Percentiles rank a stretch among this genome's conserved stretches.
Conservation (phyloP, 2,888 invertebrate genomes). For the Hemistola chrysoprasaria region DNA sequence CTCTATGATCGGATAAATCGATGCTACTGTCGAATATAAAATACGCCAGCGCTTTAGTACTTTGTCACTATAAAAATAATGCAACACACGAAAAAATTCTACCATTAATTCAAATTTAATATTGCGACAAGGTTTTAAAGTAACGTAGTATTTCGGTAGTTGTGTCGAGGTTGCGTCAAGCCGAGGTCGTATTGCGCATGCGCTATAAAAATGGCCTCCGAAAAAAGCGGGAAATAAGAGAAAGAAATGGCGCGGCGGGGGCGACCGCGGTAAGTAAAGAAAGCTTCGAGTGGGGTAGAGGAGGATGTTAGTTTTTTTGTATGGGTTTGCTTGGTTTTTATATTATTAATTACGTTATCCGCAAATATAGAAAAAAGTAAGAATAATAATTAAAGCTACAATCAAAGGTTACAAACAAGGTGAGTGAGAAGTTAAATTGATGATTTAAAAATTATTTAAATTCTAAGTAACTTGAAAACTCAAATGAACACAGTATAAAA, state of each 20-base stretch:
- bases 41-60: not conserved
- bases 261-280: conserved; percentile 50
- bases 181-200: conserved; percentile 54
- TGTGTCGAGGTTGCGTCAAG: conserved; percentile 17
- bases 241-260: conserved; percentile 65
- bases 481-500: too few relatives aligned
- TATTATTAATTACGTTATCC: too few relatives aligned
- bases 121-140: conserved; percentile 10
- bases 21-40: conserved; percentile 37
- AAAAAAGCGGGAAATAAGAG: conserved; percentile 78
- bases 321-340: conserved; percentile 33
- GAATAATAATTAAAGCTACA: too few relatives aligned
- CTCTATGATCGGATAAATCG: conserved; percentile 64
- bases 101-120: not conserved
- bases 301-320: conserved; percentile 14
- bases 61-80: conserved; percentile 1
- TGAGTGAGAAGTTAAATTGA: too few relatives aligned
- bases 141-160: not conserved
- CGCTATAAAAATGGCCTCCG: conserved; percentile 75
- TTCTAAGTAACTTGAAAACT: too few relatives aligned
- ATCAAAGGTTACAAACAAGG: too few relatives aligned
- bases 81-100: not conserved
- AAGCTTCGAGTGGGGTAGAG: conserved; percentile 45
- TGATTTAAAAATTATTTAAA: too few relatives aligned
- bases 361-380: too few relatives aligned